phyloP scores from a whole-genome alignment of 2,888 invertebrate genomes.

The Lutraria lutraria region DNA sequence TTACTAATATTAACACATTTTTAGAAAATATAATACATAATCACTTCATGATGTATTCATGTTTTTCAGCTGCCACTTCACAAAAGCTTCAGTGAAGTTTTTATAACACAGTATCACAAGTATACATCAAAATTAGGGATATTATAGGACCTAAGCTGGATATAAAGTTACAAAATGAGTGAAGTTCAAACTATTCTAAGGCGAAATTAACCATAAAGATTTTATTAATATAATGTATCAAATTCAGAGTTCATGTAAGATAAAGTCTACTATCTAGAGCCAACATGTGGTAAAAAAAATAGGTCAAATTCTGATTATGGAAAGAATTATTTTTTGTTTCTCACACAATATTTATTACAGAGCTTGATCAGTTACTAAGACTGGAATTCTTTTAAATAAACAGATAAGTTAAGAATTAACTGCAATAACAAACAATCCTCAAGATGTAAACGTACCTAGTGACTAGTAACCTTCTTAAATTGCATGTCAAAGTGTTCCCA shows the following conservation, averaged over 20 bases:
- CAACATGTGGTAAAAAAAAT: slow-evolving; percentile 8
- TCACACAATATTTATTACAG: not conserved
- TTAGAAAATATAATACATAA: no score
- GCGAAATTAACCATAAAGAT: slow-evolving; percentile 7
- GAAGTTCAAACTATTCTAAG: not conserved
- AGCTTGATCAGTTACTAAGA: not conserved
- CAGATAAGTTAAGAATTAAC: slow-evolving; percentile 4
- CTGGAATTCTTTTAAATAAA: slow-evolving; percentile 1
- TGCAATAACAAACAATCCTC: not conserved
- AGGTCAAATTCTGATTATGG: not conserved
- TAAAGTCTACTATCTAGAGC: not conserved
- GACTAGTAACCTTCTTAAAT: slow-evolving; percentile 21
- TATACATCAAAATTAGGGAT: not conserved
- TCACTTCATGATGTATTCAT: no score
- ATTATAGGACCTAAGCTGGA: no score
- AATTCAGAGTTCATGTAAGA: not conserved
- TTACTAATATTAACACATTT: no score
- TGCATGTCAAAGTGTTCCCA: slow-evolving; percentile 45
- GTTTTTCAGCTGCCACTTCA: not conserved
- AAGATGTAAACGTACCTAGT: not conserved
- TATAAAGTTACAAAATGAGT: no score
- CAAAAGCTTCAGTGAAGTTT: not conserved
- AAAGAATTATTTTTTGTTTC: not conserved
- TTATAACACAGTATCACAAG: not conserved
- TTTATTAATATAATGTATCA: not conserved